These are phyloP conservation scores for Ploceus nigricollis DNA, from an alignment of 2,113 vertebrate species.

Conservation along the genomic window DNA sequence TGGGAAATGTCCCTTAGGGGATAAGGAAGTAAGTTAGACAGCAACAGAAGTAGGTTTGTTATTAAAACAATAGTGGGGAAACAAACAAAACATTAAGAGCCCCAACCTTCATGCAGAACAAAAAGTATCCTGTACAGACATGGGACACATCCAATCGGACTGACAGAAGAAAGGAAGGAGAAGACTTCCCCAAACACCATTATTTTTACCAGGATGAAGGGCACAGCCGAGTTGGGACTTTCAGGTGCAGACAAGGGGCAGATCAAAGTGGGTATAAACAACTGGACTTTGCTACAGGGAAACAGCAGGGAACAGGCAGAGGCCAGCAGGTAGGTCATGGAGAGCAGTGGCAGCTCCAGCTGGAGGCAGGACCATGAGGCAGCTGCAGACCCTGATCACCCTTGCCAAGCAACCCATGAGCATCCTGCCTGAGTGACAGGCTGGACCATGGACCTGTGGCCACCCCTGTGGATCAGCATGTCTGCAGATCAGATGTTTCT, in stretches of 20 bases:
- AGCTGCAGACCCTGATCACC: neutral
- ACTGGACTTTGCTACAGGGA: accelerated
- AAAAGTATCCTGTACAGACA: neutral
- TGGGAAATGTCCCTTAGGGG: neutral
- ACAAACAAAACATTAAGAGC: neutral
- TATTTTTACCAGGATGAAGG: neutral
- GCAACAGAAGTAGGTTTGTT: neutral
- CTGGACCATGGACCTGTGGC: neutral
- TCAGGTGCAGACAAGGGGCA: neutral
- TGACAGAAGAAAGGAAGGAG: neutral
- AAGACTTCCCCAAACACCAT: neutral
- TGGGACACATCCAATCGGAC: neutral
- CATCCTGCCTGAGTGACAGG: accelerated
- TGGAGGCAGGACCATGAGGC: neutral
- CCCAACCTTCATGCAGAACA: neutral
- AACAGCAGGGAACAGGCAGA: neutral
- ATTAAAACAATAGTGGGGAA: neutral
- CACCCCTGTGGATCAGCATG: accelerated
- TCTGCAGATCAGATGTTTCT: neutral
- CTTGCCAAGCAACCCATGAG: accelerated
- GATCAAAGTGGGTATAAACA: neutral
- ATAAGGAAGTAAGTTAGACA: neutral
- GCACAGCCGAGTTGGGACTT: neutral
- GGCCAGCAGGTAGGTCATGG: neutral
- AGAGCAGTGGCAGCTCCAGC: neutral